A percentile compares a stretch with the other conserved stretches of the same genome.
These are phyloP conservation scores for Melanocharis versteri DNA, from an alignment of 2,113 vertebrate genomes.

Conservation along the genomic window DNA sequence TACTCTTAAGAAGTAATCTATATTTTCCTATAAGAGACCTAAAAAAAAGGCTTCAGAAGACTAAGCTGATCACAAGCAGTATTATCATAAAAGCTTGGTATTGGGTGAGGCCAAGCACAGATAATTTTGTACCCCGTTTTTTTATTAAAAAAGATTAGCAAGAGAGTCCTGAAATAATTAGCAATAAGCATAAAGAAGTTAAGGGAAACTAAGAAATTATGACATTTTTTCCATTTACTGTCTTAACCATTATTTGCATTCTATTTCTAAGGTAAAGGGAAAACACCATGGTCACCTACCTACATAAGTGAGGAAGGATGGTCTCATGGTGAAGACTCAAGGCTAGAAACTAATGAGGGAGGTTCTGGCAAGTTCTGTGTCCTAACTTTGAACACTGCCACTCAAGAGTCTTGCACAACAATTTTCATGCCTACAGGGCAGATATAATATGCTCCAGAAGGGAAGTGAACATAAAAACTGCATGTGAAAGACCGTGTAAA, in stretches of 20 bases:
- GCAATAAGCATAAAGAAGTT: neutral
- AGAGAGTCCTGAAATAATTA: neutral
- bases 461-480: neutral
- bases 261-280: neutral
- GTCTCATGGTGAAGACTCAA: neutral
- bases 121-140: fast-evolving
- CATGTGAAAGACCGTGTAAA: neutral
- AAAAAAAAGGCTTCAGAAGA: neutral
- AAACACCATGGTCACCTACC: neutral
- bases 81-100: neutral
- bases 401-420: neutral
- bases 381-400: neutral
- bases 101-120: neutral
- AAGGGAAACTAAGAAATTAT: neutral
- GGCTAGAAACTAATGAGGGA: neutral
- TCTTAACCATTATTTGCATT: neutral
- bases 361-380: neutral
- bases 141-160: neutral
- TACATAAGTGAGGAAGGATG: fast-evolving
- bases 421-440: neutral
- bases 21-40: neutral
- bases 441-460: neutral
- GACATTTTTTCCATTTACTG: fast-evolving
- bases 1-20: neutral
- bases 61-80: neutral